Base-by-base conservation (phyloP, 2,797 vertebrate genomes). In the Alauda arvensis region DNA sequence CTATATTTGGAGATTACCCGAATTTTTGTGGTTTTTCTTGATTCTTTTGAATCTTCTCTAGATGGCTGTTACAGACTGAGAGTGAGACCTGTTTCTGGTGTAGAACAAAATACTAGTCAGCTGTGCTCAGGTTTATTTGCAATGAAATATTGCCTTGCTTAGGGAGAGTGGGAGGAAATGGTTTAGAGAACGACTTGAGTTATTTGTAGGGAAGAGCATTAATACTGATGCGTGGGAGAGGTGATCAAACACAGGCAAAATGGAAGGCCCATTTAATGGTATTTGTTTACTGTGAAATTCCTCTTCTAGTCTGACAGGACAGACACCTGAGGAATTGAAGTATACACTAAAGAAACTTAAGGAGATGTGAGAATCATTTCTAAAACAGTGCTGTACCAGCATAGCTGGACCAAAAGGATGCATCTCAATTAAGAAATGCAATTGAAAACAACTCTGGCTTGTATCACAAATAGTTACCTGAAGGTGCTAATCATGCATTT, bases 261-360 rank as follows among this genome's bases (percentile, higher is more conserved):
- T 48, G 48, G 82, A 74, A 87, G 26, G 62, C 62, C 43, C 7
- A 4, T 55, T 33, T 80, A 43, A 26, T 70, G 59, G 12, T 39
- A 43, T 69, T 78, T 71, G 55, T 83, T 92, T 87, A 77, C 74
- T 67, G 0, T 59, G 55, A 62, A 77, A 62, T 82, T 86, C 59
- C 72, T 69, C 31, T 66, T 59, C 77, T 90, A 61, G 85, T 85
- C 80, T 87, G 80, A 72, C 89, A 81, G 80, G 91, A 72, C 51
- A 83, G 74, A 85, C 87, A 79, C 83, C 67, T 67, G 70, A 72
- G 60, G 23, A 78, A 85, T 87, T 92, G 74, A 81, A 69, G 31
- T 37, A 29, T 31, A 12, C 46, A 7, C 42, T 74, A 18, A 51
- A 69, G 70, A 81, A 88, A 85, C 43, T 65, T 83, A 46, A 40